Evolutionary conservation across 2,888 invertebrate species (phyloP), one percentile per base, ranked within the genome.

Genomic region (Synanthedon formicaeformis): DNA sequence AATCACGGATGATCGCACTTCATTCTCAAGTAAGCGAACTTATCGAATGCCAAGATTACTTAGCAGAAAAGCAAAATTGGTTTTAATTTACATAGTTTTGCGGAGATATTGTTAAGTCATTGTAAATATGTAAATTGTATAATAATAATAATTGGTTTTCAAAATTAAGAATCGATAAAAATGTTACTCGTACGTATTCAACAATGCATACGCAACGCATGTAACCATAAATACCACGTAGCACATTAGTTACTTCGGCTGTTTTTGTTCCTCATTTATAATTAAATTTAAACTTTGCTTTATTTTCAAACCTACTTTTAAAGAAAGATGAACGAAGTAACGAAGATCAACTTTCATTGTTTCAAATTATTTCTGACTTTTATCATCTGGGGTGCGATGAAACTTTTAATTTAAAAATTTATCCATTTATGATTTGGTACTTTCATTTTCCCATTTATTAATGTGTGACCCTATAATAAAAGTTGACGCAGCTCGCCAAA

Each of bases 1-100:
- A 56, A 54, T 60, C 55, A 60, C 60, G 56, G 58, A 53, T 57
- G 57, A 63, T 58, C 58, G 58, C 55, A 50, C 56, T 55, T 58
- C 51, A 54, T 40, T 57, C 52, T 3, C 34, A 48, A 16, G 13
- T n/a, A 23, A 52, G 50, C 40, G 40, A 52, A 52, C 51, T 57
- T 55, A 52, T 49, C 48, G 51, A 48, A 52, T 48, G 41, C 54
- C 51, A 52, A 34, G 34, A 34, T 34, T 34, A 54, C 50, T 52
- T 51, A 13, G 13, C 18, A 16, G 41, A 41, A 41, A 41, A 50
- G 14, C 13, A 13, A 50, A 50, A 34, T 13, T 50, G 14, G 11
- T 8, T 11, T 50, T 40, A 52, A 14, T 13, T 45, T 45, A 23
- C 23, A 23, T 23, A 14, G 45, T 13, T n/a, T 45, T 13, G 45